Percentiles rank a stretch among this genome's conserved stretches.
These are phyloP conservation scores for Artemia sinica DNA, from an alignment of 2,888 invertebrate genomes.

Conservation along the genomic window DNA sequence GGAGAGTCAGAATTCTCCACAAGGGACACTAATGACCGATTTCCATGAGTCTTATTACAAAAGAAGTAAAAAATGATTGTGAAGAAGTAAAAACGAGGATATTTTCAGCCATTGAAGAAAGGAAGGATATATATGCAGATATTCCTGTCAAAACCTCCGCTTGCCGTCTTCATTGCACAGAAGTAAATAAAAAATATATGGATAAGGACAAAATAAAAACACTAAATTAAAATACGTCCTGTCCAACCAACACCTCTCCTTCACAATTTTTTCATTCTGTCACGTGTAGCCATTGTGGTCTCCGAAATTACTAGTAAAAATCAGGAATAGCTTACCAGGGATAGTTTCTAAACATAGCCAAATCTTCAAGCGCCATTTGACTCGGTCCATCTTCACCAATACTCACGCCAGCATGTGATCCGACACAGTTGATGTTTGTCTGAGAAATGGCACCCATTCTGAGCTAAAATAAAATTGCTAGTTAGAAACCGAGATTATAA, in stretches of 20 bases:
- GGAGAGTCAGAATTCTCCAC: too few relatives aligned
- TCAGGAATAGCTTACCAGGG: conserved; percentile 40
- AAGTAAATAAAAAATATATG: too few relatives aligned
- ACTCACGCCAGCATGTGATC: conserved; percentile 93
- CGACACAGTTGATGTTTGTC: conserved; percentile 86
- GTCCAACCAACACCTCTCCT: too few relatives aligned
- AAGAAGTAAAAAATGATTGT: too few relatives aligned
- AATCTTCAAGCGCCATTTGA: conserved; percentile 98
- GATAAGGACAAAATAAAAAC: too few relatives aligned
- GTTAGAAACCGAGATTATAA: conserved; percentile 85
- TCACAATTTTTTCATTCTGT: too few relatives aligned
- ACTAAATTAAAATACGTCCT: too few relatives aligned
- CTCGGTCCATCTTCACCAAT: conserved; percentile 98
- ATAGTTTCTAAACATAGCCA: conserved; percentile 85
- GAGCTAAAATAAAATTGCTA: conserved; percentile 55
- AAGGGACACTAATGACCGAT: too few relatives aligned
- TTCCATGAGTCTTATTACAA: too few relatives aligned
- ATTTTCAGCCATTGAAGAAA: too few relatives aligned
- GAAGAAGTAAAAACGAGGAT: too few relatives aligned
- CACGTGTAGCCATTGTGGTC: too few relatives aligned
- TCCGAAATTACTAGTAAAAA: background rate
- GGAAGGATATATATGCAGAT: background rate
- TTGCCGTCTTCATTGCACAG: background rate
- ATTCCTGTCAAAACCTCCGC: background rate
- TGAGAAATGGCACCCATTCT: conserved; percentile 99